These are phyloP conservation scores for Sebastolobus altivelis DNA, from an alignment of 2,797 vertebrate genomes.

Conservation along the genomic window DNA sequence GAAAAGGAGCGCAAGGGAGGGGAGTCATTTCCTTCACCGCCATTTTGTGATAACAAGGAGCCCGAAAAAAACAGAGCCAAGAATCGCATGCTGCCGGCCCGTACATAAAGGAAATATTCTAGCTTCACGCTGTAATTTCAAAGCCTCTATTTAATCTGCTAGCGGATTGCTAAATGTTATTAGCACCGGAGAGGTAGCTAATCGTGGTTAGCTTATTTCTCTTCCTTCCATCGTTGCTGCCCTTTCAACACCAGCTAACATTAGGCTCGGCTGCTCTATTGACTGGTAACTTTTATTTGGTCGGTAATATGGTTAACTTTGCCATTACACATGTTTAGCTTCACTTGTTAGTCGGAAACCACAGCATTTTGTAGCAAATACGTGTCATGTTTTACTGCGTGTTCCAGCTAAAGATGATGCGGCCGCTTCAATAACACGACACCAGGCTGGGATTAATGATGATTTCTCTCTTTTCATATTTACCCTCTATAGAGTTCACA, in stretches of 20 bases:
- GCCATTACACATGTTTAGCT: accelerated
- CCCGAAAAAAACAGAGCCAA: slow-evolving; percentile 70
- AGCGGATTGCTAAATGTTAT: slow-evolving; percentile 35
- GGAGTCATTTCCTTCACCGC: slow-evolving; percentile 90
- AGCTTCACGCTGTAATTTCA: not conserved
- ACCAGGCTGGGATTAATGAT: slow-evolving; percentile 27
- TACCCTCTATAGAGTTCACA: slow-evolving; percentile 84
- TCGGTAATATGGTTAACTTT: accelerated
- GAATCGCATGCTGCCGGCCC: slow-evolving; percentile 39
- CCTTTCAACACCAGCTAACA: slow-evolving; percentile 43
- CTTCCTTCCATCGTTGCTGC: slow-evolving; percentile 32
- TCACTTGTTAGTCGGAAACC: accelerated
- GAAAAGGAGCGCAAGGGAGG: slow-evolving; percentile 84
- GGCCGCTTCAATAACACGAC: slow-evolving; percentile 25
- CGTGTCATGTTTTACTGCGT: slow-evolving; percentile 29
- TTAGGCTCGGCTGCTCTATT: slow-evolving; percentile 11
- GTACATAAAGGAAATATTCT: not conserved
- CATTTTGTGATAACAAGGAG: slow-evolving; percentile 90
- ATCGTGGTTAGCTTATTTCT: slow-evolving; percentile 44
- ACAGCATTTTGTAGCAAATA: accelerated
- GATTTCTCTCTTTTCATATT: slow-evolving; percentile 10
- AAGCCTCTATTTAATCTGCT: not conserved
- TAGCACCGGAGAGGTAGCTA: slow-evolving; percentile 22
- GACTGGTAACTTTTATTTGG: not conserved
- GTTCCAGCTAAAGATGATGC: slow-evolving; percentile 38